Conservation (phyloP, 1,140 invertebrate genomes). For the Elysia chlorotica region DNA sequence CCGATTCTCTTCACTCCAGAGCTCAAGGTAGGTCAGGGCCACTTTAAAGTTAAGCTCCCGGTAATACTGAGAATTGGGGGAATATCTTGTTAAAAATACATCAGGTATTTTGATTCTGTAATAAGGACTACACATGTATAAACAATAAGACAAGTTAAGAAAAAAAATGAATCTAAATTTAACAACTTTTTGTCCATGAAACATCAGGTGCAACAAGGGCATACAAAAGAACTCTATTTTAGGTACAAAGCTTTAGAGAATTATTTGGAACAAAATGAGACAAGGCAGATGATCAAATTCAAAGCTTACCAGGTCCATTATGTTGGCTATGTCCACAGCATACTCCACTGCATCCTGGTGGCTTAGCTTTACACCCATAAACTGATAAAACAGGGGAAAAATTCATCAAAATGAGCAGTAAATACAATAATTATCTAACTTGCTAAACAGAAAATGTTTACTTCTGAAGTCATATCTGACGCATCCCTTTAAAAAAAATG, state of each 20-base stretch:
- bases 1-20: slow-evolving; percentile 86
- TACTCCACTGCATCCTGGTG: slow-evolving; percentile 89
- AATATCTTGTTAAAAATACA: too few relatives aligned
- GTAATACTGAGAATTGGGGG: slow-evolving; percentile 80
- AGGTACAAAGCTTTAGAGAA: too few relatives aligned
- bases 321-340: slow-evolving; percentile 94
- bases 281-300: too few relatives aligned
- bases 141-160: neutral
- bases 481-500: too few relatives aligned
- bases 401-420: neutral
- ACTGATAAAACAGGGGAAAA: slow-evolving; percentile 38
- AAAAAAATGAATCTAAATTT: neutral
- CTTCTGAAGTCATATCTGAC: too few relatives aligned
- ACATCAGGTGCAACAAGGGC: neutral
- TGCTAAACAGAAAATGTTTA: too few relatives aligned
- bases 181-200: neutral
- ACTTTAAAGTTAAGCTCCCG: slow-evolving; percentile 89
- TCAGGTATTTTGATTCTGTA: neutral
- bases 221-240: neutral
- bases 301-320: slow-evolving; percentile 89
- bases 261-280: too few relatives aligned
- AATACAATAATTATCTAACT: too few relatives aligned
- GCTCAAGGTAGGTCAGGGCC: slow-evolving; percentile 94
- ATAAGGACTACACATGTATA: slow-evolving; percentile 3
- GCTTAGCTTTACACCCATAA: slow-evolving; percentile 63